Evolutionary conservation across 2,888 invertebrate species (phyloP).

Genomic region (Dysmachus trigonus): DNA sequence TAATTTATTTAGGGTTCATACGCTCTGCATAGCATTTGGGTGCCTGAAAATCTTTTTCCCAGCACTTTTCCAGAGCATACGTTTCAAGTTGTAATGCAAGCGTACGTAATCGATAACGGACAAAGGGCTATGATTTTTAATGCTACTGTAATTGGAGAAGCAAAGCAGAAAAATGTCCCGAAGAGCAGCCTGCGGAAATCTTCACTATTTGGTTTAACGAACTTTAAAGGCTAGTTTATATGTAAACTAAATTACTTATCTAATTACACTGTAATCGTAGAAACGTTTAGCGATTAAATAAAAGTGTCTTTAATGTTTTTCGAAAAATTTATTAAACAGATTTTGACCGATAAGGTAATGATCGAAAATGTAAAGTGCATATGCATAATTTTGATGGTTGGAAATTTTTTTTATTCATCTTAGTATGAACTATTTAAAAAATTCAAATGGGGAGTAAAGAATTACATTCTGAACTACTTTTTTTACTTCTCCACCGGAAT

Average conservation of each 20-base stretch:
- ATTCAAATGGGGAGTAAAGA: too few species aligned
- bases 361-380: too few species aligned
- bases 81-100: neutral
- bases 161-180: neutral
- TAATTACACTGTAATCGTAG: neutral
- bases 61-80: neutral
- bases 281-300: neutral
- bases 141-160: neutral
- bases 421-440: too few species aligned
- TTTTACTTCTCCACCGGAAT: too few species aligned
- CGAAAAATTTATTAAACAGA: neutral
- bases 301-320: neutral
- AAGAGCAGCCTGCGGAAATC: neutral
- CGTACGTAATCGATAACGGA: neutral
- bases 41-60: slow-evolving; percentile 6
- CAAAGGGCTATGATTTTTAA: neutral
- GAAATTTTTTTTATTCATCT: too few species aligned
- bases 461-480: too few species aligned
- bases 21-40: neutral
- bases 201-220: neutral
- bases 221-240: neutral
- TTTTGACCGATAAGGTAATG: neutral
- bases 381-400: too few species aligned
- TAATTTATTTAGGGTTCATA: neutral
- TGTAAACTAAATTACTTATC: neutral